phyloP scores from a whole-genome alignment of 23 tunicate genomes.

The Trididemnum nubilum region DNA sequence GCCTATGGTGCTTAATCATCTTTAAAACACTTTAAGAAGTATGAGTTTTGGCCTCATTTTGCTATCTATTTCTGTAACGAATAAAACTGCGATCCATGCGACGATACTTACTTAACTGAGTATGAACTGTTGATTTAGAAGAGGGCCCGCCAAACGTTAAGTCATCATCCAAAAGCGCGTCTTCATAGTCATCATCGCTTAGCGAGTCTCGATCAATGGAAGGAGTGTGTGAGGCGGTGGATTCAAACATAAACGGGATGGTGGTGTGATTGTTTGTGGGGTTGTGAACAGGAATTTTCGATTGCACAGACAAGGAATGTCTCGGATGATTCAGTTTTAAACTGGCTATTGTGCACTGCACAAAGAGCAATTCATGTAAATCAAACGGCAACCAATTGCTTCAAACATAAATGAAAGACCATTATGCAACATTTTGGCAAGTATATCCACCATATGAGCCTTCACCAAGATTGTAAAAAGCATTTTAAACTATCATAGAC shows the following conservation, averaged over 20 bases:
- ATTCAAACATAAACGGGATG: not conserved
- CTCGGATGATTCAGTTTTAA: constrained; percentile 29
- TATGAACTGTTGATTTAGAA: not conserved
- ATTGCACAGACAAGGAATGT: constrained; percentile 13
- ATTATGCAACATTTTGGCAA: too few relatives aligned
- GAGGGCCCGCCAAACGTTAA: not conserved
- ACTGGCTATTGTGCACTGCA: constrained; percentile 37
- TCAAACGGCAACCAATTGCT: too few relatives aligned
- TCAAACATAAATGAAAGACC: too few relatives aligned
- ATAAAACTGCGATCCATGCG: too few relatives aligned
- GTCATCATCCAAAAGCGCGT: constrained; percentile 3
- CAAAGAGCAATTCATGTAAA: too few relatives aligned
- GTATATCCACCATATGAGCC: too few relatives aligned
- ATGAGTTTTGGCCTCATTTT: too few relatives aligned
- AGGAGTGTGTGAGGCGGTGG: not conserved
- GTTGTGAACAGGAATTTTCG: not conserved
- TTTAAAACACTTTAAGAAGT: too few relatives aligned
- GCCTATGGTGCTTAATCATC: too few relatives aligned
- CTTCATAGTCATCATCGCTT: constrained; percentile 41
- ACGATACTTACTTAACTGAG: constrained; percentile 24
- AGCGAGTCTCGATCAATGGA: not conserved
- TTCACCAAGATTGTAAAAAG: too few relatives aligned
- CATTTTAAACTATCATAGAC: too few relatives aligned
- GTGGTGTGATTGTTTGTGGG: not conserved
- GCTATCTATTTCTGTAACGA: too few relatives aligned